Conservation (phyloP, 2,797 vertebrate genomes). For the Leuciscus waleckii region DNA sequence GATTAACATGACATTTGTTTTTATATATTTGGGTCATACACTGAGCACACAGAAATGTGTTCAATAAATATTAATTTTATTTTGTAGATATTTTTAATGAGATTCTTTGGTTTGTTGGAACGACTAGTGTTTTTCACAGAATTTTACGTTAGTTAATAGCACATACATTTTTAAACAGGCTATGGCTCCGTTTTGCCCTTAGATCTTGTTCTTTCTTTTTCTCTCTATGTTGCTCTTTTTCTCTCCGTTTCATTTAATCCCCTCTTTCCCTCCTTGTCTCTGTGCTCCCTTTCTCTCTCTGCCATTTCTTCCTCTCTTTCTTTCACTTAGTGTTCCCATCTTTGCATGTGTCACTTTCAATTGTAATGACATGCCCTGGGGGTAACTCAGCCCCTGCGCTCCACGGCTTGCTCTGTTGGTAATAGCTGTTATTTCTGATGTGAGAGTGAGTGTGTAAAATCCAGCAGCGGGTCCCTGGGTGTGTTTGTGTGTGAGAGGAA, state of each 20-base stretch:
- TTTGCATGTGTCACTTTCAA: constrained; percentile 85
- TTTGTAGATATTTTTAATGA: background rate
- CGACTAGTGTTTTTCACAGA: background rate
- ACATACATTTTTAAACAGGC: constrained; percentile 52
- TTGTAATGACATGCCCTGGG: constrained; percentile 83
- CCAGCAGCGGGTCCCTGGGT: constrained; percentile 66
- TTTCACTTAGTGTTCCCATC: constrained; percentile 76
- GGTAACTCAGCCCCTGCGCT: constrained; percentile 76
- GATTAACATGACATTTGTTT: background rate
- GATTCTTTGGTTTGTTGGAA: background rate
- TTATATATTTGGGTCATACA: background rate
- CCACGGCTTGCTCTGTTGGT: constrained; percentile 75
- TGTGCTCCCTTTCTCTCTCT: constrained; percentile 39
- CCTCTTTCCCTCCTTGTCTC: constrained; percentile 36
- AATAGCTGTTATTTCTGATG: constrained; percentile 81
- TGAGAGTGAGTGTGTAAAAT: constrained; percentile 75
- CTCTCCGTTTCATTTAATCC: constrained; percentile 49
- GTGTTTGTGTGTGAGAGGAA: constrained; percentile 60
- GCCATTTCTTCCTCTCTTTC: constrained; percentile 54
- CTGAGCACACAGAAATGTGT: background rate
- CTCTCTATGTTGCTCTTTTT: constrained; percentile 57
- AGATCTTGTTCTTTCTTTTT: constrained; percentile 61
- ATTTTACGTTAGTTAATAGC: background rate
- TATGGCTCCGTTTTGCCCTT: constrained; percentile 45
- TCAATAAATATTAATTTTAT: background rate